A percentile compares a stretch with the other conserved stretches of the same genome.
phyloP scores from a whole-genome alignment of 2,113 vertebrate species.

The Ctenomys sociabilis region DNA sequence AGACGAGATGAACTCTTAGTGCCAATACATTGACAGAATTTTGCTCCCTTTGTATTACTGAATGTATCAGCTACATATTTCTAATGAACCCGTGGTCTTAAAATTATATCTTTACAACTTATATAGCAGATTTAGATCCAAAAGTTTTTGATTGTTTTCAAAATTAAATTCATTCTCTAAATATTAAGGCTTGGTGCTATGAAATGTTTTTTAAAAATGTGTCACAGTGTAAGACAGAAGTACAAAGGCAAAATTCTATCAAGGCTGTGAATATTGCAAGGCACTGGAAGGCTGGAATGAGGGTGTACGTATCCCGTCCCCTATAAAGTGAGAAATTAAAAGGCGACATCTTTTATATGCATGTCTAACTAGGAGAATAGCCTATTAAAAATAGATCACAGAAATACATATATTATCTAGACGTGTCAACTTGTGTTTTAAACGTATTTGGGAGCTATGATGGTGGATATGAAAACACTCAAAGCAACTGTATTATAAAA shows the following conservation, averaged over 20 bases:
- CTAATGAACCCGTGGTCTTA: not conserved
- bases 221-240: not conserved
- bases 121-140: not conserved
- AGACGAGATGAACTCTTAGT: not conserved
- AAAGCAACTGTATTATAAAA: not conserved
- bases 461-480: not conserved
- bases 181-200: not conserved
- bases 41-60: not conserved
- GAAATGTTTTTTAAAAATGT: not conserved
- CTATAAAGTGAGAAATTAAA: not conserved
- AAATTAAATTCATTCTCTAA: conserved; percentile 43
- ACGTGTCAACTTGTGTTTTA: conserved; percentile 62
- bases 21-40: not conserved
- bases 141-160: not conserved
- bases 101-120: not conserved
- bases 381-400: conserved; percentile 41
- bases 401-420: conserved; percentile 42
- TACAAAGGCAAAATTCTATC: not conserved
- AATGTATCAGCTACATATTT: not conserved
- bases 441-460: conserved; percentile 21
- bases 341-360: not conserved
- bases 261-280: not conserved
- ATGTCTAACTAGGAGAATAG: conserved; percentile 31
- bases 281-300: not conserved
- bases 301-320: too few species aligned